A percentile compares a stretch with the other conserved stretches of the same genome.
phyloP scores from a whole-genome alignment of 2,797 vertebrate genomes.

The Acanthurus leucopareius region DNA sequence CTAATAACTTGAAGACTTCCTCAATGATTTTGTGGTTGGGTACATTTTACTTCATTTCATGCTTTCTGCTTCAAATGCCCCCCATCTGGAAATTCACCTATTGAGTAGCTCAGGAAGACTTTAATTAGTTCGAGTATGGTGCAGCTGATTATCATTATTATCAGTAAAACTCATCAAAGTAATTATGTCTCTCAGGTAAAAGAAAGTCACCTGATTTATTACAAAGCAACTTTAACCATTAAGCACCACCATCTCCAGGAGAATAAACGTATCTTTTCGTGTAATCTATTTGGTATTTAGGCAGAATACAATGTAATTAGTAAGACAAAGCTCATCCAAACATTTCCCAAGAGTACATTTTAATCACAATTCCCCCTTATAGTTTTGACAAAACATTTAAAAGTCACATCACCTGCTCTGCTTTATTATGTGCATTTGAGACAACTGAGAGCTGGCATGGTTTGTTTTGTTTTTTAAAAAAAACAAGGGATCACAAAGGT shows the following conservation, averaged over 20 bases:
- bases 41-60: slow-evolving; percentile 30
- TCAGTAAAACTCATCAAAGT: slow-evolving; percentile 31
- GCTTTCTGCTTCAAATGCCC: slow-evolving; percentile 19
- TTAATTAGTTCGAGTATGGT: slow-evolving; percentile 35
- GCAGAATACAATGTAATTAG: slow-evolving; percentile 31
- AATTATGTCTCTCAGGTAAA: slow-evolving; percentile 48
- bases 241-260: slow-evolving; percentile 13
- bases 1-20: slow-evolving; percentile 2
- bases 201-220: slow-evolving; percentile 31
- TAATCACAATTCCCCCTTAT: slow-evolving; percentile 21
- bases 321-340: slow-evolving; percentile 31
- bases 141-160: slow-evolving; percentile 19
- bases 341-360: slow-evolving; percentile 18
- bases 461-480: not conserved
- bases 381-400: slow-evolving; percentile 20
- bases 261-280: slow-evolving; percentile 3
- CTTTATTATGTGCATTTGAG: slow-evolving; percentile 19
- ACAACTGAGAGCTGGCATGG: not conserved
- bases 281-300: slow-evolving; percentile 19
- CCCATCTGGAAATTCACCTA: slow-evolving; percentile 29
- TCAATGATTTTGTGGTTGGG: slow-evolving; percentile 21
- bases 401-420: not conserved
- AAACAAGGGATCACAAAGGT: not conserved
- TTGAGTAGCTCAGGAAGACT: slow-evolving; percentile 31
- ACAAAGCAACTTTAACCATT: slow-evolving; percentile 29